These are phyloP conservation scores for Neodiprion virginianus DNA, from an alignment of 1,140 invertebrate genomes.

Conservation along the genomic window DNA sequence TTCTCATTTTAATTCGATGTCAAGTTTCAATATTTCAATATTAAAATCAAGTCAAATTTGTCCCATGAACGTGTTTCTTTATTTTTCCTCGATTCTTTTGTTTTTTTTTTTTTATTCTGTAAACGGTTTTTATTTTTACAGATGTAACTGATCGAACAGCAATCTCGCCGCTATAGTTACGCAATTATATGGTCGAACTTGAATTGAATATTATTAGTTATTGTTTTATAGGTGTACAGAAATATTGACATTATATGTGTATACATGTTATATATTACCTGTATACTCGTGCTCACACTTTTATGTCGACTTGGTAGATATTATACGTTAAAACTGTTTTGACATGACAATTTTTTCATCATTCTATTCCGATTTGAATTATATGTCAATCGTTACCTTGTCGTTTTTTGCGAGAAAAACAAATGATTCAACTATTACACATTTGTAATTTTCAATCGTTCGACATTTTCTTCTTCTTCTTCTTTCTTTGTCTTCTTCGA, in stretches of 20 bases:
- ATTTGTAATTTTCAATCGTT: not conserved
- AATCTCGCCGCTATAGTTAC: too few relatives aligned
- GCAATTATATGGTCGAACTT: too few relatives aligned
- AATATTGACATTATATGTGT: not conserved
- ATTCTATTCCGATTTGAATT: slow-evolving; percentile 9
- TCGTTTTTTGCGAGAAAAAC: not conserved
- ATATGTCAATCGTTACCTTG: slow-evolving; percentile 8
- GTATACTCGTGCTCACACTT: slow-evolving; percentile 12
- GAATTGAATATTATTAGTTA: too few relatives aligned
- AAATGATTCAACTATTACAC: not conserved
- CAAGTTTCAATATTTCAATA: not conserved
- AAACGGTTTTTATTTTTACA: too few relatives aligned
- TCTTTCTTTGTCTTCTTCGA: not conserved
- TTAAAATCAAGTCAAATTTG: not conserved
- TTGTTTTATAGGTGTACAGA: not conserved
- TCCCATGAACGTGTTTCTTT: too few relatives aligned
- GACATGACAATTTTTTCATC: not conserved
- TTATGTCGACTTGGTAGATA: not conserved
- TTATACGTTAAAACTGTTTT: not conserved
- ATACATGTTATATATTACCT: not conserved
- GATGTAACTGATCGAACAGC: too few relatives aligned
- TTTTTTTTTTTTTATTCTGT: too few relatives aligned
- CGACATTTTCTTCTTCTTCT: not conserved
- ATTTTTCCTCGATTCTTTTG: too few relatives aligned
- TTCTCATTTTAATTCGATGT: not conserved